Evolutionary conservation across 1,140 invertebrate species (phyloP).

Genomic region (Hyles euphorbiae): DNA sequence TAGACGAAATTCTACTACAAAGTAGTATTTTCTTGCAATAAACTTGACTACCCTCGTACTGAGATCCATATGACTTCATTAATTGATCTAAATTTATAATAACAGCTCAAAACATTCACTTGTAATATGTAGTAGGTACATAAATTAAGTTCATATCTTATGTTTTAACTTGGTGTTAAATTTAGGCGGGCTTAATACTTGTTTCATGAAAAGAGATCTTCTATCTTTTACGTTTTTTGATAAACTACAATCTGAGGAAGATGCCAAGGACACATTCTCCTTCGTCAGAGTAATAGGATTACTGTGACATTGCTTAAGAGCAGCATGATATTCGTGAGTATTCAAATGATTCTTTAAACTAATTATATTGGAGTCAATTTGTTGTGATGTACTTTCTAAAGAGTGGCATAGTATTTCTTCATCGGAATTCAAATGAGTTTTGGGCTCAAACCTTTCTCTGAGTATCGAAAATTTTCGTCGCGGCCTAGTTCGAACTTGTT

Average conservation of each 20-base stretch:
- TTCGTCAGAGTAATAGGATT: background rate
- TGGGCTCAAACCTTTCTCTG: conserved; percentile 78
- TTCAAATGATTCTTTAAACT: conserved; percentile 52
- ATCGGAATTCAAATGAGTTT: conserved; percentile 64
- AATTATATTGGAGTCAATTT: conserved; percentile 39
- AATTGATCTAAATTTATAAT: conserved; percentile 20
- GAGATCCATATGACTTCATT: conserved; percentile 45
- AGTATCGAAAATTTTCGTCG: conserved; percentile 78
- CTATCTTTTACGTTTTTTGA: conserved; percentile 75
- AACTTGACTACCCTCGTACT: conserved; percentile 29
- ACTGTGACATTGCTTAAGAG: background rate
- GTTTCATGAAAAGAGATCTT: conserved; percentile 76
- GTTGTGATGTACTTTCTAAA: conserved; percentile 42
- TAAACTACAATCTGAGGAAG: conserved; percentile 36
- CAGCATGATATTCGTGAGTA: background rate
- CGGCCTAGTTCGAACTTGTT: conserved; percentile 63
- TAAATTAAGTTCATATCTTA: conserved; percentile 37
- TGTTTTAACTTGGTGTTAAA: conserved; percentile 69
- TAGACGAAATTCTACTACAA: too few species aligned
- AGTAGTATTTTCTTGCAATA: too few species aligned
- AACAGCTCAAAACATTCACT: too few species aligned
- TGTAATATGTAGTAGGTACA: too few species aligned
- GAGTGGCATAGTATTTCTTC: conserved; percentile 66
- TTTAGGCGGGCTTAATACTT: conserved; percentile 77
- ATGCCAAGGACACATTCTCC: too few species aligned